Conservation (phyloP, 2,797 vertebrate genomes). For the Gymnoscopelus braueri region DNA sequence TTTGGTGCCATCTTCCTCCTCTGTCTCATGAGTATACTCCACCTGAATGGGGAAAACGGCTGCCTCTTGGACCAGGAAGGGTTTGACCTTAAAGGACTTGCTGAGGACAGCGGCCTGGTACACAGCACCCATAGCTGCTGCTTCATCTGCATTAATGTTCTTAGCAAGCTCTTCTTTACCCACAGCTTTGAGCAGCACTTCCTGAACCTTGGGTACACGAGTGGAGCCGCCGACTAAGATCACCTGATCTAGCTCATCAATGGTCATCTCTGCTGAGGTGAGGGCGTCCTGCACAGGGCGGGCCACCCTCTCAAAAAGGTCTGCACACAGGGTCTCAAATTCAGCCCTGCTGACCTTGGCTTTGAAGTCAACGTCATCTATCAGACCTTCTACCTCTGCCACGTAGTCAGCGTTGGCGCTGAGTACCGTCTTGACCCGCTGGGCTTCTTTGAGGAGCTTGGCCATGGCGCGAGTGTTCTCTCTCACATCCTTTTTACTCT, state of each 20-base stretch:
- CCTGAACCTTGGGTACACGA: constrained; percentile 95
- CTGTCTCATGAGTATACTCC: constrained; percentile 92
- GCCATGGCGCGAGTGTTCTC: constrained; percentile 93
- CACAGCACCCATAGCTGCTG: constrained; percentile 95
- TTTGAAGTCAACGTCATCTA: constrained; percentile 97
- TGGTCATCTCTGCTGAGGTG: constrained; percentile 86
- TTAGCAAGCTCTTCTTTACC: constrained; percentile 95
- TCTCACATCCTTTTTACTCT: constrained; percentile 88
- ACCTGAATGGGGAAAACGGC: constrained; percentile 96
- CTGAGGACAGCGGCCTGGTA: constrained; percentile 98
- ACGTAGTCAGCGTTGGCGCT: constrained; percentile 92
- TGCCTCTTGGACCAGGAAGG: constrained; percentile 92
- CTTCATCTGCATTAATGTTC: constrained; percentile 98
- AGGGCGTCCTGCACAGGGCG: constrained; percentile 90
- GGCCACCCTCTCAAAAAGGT: constrained; percentile 92
- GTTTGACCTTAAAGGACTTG: constrained; percentile 98
- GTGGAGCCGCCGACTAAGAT: constrained; percentile 96
- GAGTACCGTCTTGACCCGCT: constrained; percentile 92
- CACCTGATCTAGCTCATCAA: constrained; percentile 96
- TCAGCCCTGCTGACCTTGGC: constrained; percentile 89
- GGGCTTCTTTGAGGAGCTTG: constrained; percentile 96
- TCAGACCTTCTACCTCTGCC: constrained; percentile 95
- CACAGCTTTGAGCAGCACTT: constrained; percentile 91
- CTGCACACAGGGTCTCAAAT: constrained; percentile 90
- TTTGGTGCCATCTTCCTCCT: constrained; percentile 85